Conservation (phyloP, 2,888 invertebrate species). For the Drosophila robusta region DNA sequence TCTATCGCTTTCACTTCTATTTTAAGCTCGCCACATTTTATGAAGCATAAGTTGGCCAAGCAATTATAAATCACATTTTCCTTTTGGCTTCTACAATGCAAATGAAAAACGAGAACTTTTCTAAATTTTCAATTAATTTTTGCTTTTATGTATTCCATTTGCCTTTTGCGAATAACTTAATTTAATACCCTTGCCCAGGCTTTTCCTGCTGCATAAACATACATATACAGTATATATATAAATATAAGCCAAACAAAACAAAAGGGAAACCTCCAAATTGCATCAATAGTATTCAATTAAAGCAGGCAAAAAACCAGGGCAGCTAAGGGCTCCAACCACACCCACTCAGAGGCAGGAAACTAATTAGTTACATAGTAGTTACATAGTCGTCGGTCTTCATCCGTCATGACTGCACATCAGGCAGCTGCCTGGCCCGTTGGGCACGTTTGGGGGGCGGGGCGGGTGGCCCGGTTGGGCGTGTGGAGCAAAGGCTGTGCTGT, state of each 20-base stretch:
- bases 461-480: background rate
- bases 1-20: background rate
- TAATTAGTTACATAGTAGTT: slow-evolving; percentile 70
- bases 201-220: background rate
- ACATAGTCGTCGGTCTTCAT: slow-evolving; percentile 75
- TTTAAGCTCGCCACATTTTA: background rate
- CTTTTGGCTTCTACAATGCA: background rate
- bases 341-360: slow-evolving; percentile 53
- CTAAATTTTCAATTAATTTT: background rate
- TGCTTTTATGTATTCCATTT: background rate
- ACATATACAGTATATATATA: background rate
- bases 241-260: background rate
- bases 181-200: slow-evolving; percentile 15
- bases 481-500: slow-evolving; percentile 29
- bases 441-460: background rate
- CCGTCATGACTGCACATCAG: slow-evolving; percentile 60
- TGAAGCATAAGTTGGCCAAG: background rate
- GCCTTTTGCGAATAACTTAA: background rate
- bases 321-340: background rate
- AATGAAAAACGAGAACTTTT: background rate
- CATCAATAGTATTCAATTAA: slow-evolving; percentile 75
- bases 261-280: slow-evolving; percentile 55
- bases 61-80: background rate
- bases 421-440: slow-evolving; percentile 1
- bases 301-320: slow-evolving; percentile 26